phyloP scores from a whole-genome alignment of 2,888 invertebrate species.

The Carcina quercana region DNA sequence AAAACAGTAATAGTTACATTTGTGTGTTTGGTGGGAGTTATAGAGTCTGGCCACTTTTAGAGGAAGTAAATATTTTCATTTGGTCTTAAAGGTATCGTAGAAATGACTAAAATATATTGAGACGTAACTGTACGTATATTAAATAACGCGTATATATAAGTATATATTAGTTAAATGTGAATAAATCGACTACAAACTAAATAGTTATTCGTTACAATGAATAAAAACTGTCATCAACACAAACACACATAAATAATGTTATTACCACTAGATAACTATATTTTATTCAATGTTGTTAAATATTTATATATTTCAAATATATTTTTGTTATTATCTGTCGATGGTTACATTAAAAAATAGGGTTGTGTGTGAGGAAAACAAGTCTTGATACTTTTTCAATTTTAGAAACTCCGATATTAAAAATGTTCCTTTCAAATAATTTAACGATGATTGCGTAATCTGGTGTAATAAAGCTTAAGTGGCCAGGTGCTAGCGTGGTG shows the following conservation, averaged over 20 bases:
- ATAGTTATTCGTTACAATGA: no score
- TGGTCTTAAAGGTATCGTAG: slow-evolving; percentile 28
- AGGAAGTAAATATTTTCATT: slow-evolving; percentile 29
- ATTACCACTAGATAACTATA: slow-evolving; percentile 4
- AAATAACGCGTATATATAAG: slow-evolving; percentile 2
- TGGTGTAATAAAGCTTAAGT: slow-evolving; percentile 22
- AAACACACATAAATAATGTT: slow-evolving; percentile 10
- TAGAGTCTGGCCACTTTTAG: slow-evolving; percentile 53
- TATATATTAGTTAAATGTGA: slow-evolving; percentile 4
- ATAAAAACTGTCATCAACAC: slow-evolving; percentile 11
- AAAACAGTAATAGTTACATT: slow-evolving; percentile 52
- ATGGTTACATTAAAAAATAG: neutral
- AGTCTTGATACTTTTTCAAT: no score
- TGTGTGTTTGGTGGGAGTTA: slow-evolving; percentile 60
- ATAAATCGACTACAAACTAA: no score
- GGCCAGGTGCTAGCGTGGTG: slow-evolving; percentile 68
- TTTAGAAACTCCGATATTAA: no score
- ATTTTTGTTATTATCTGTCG: slow-evolving; percentile 1
- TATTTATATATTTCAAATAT: neutral
- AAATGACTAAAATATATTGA: slow-evolving; percentile 20
- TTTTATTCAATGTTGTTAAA: slow-evolving; percentile 7
- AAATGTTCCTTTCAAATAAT: no score
- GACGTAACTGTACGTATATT: slow-evolving; percentile 5
- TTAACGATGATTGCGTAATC: no score
- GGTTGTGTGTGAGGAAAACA: no score